Evolutionary conservation across 2,888 invertebrate genomes (phyloP).

Genomic region (Eledona agricola): DNA sequence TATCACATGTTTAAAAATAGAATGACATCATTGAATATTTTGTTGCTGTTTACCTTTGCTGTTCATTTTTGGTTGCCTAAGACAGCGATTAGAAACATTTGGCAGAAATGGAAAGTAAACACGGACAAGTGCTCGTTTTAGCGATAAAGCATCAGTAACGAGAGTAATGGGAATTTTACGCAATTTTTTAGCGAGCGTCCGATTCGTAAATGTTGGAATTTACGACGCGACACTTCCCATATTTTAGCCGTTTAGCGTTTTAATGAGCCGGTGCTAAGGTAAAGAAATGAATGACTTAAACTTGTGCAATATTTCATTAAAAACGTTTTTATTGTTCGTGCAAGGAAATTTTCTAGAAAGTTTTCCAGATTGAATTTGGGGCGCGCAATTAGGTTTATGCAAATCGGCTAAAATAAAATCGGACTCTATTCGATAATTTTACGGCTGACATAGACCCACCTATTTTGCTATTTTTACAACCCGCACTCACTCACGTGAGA

Average conservation of each 20-base stretch:
- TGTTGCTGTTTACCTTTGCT: constrained; percentile 31
- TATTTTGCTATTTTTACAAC: no score
- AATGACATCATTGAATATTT: constrained; percentile 47
- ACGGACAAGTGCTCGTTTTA: no score
- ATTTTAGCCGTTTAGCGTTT: neutral
- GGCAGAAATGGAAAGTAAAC: neutral
- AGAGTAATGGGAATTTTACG: no score
- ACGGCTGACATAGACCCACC: constrained; percentile 17
- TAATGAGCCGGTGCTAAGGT: neutral
- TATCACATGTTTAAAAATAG: constrained; percentile 51
- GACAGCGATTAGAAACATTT: constrained; percentile 5
- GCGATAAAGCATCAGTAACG: no score
- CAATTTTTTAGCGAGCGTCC: no score
- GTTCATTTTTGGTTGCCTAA: constrained; percentile 20
- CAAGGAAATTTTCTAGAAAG: no score
- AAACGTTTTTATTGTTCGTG: no score
- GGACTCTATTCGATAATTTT: constrained; percentile 16
- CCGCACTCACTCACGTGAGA: no score
- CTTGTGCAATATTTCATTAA: no score
- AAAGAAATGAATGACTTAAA: constrained; percentile 9
- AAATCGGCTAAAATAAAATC: constrained; percentile 13
- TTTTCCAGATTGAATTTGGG: no score
- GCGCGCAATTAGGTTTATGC: no score
- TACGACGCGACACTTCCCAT: neutral
- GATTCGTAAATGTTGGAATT: no score